Conservation (phyloP, 2,113 vertebrate species). For the Rhynchomys soricoides region DNA sequence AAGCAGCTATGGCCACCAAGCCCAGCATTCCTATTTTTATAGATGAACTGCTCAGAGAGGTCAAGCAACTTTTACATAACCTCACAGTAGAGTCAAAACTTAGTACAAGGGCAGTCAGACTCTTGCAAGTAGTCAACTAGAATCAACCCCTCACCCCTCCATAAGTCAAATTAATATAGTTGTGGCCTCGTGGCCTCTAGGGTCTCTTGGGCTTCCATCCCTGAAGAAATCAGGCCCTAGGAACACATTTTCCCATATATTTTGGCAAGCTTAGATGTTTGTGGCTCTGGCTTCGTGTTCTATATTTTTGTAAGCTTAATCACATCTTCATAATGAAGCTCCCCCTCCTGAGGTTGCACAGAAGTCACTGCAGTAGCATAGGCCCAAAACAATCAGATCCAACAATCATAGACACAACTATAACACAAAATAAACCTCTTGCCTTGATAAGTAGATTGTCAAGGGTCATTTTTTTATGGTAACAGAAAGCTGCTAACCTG, state of each 20-base stretch:
- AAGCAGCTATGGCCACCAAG: background rate
- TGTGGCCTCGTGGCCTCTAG: constrained; percentile 40
- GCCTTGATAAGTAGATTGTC: background rate
- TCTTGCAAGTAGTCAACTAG: background rate
- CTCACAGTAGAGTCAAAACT: background rate
- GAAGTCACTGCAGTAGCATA: background rate
- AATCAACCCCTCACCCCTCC: background rate
- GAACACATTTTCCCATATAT: constrained; percentile 56
- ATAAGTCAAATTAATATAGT: constrained; percentile 66
- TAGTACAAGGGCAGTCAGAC: background rate
- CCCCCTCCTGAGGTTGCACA: constrained; percentile 25
- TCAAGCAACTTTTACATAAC: background rate
- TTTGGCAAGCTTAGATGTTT: constrained; percentile 65
- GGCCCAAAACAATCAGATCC: background rate
- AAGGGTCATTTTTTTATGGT: background rate
- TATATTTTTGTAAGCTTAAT: constrained; percentile 71
- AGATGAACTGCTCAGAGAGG: background rate
- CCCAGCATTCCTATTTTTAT: background rate
- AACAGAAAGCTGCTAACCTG: background rate
- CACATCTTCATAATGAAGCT: constrained; percentile 67
- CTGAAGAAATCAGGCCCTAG: constrained; percentile 52
- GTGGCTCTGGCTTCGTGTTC: background rate
- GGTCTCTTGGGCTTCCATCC: constrained; percentile 54
- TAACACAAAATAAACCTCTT: background rate
- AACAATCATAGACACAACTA: background rate